Percentiles rank a stretch among this genome's conserved stretches.
Conservation (phyloP, 2,797 vertebrate species). For the Manis crassicaudata region DNA sequence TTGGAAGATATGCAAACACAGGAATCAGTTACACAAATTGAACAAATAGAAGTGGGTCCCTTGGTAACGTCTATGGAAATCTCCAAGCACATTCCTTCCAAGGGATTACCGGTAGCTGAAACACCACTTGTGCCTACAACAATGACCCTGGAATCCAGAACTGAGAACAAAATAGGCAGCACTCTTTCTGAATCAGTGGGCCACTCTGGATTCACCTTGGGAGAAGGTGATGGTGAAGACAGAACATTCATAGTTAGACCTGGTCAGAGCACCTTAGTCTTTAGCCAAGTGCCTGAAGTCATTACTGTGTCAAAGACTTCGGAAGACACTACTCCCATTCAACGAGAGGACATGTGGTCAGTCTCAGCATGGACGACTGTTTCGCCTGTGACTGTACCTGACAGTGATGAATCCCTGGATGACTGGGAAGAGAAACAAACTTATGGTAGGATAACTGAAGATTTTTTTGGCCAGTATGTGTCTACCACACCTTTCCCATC, state of each 20-base stretch:
- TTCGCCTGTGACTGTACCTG: slow-evolving; percentile 6
- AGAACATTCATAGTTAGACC: slow-evolving; percentile 35
- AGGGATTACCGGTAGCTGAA: slow-evolving; percentile 73
- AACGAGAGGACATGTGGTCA: slow-evolving; percentile 52
- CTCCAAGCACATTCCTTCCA: slow-evolving; percentile 71
- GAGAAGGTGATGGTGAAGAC: slow-evolving; percentile 72
- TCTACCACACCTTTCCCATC: slow-evolving; percentile 72
- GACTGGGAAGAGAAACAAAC: slow-evolving; percentile 67
- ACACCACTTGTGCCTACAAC: slow-evolving; percentile 75
- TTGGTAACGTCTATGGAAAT: slow-evolving; percentile 81
- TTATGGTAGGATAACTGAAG: not conserved
- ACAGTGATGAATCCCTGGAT: slow-evolving; percentile 56
- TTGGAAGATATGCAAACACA: slow-evolving; percentile 68
- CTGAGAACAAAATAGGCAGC: slow-evolving; percentile 80
- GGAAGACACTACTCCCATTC: slow-evolving; percentile 54
- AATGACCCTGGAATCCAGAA: slow-evolving; percentile 83
- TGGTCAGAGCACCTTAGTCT: slow-evolving; percentile 60
- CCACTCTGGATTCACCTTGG: slow-evolving; percentile 63
- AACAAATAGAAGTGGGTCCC: slow-evolving; percentile 86
- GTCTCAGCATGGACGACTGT: slow-evolving; percentile 50
- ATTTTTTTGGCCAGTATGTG: slow-evolving; percentile 47
- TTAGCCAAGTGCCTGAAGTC: slow-evolving; percentile 67
- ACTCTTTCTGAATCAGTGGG: slow-evolving; percentile 75
- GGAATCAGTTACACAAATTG: slow-evolving; percentile 82
- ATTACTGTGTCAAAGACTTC: slow-evolving; percentile 78